These are phyloP conservation scores for Lasioglossum leucozonium DNA, from an alignment of 2,888 invertebrate species.

Conservation along the genomic window DNA sequence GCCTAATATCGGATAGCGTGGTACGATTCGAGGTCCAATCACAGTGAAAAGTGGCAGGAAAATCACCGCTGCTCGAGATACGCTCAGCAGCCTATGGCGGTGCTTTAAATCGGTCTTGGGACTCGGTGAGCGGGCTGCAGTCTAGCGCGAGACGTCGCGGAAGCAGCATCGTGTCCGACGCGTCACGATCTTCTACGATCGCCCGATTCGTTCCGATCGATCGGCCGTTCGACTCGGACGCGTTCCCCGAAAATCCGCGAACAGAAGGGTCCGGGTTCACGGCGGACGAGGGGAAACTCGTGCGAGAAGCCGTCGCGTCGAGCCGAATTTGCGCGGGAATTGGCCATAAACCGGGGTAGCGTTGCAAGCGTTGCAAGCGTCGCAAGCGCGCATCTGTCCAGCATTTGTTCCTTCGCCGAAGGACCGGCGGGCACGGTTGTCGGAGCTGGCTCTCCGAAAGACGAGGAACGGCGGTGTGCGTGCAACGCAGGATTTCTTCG, in stretches of 20 bases:
- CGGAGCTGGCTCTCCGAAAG: background rate
- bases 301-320: background rate
- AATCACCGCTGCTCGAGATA: conserved; percentile 50
- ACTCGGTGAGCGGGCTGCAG: conserved; percentile 57
- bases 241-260: background rate
- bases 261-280: background rate
- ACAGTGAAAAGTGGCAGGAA: conserved; percentile 48
- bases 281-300: too few species aligned
- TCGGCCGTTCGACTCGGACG: too few species aligned
- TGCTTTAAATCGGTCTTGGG: conserved; percentile 58
- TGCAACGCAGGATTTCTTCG: conserved; percentile 13
- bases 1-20: background rate
- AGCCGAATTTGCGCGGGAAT: conserved; percentile 39
- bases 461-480: background rate
- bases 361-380: background rate
- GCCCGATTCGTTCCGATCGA: background rate
- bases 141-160: conserved; percentile 67
- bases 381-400: conserved; percentile 9
- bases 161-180: conserved; percentile 54
- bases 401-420: background rate
- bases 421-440: background rate
- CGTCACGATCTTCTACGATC: conserved; percentile 1
- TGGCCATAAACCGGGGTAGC: background rate
- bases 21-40: conserved; percentile 54
- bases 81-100: conserved; percentile 11